phyloP scores from a whole-genome alignment of 1,140 invertebrate genomes.

The Trigoniulus corallinus region DNA sequence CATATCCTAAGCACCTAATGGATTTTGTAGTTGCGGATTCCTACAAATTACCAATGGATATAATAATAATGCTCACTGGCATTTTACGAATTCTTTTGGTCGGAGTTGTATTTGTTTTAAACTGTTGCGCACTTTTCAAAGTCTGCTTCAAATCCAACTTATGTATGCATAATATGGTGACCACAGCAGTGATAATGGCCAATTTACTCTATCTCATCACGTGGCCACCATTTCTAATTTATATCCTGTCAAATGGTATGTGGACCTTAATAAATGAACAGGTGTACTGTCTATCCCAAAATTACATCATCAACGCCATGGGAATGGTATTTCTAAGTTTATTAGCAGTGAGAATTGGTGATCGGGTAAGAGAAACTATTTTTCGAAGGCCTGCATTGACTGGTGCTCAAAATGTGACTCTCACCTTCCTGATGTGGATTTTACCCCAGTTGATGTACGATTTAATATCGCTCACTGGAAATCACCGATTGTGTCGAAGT shows the following conservation, averaged over 20 bases:
- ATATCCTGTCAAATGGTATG: slow-evolving; percentile 8
- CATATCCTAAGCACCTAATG: no score
- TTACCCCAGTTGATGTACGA: neutral
- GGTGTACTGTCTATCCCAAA: slow-evolving; percentile 10
- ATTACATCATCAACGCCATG: slow-evolving; percentile 11
- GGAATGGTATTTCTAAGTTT: slow-evolving; percentile 9
- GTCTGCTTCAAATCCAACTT: neutral
- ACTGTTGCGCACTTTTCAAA: neutral
- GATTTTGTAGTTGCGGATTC: neutral
- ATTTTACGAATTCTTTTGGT: neutral
- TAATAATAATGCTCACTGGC: neutral
- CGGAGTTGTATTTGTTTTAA: neutral
- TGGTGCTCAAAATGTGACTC: neutral
- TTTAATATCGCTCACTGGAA: neutral
- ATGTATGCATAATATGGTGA: neutral
- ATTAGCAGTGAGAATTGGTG: neutral
- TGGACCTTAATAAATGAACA: slow-evolving; percentile 9
- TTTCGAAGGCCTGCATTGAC: neutral
- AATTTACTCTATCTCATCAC: slow-evolving; percentile 9
- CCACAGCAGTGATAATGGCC: slow-evolving; percentile 5
- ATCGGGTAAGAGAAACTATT: neutral
- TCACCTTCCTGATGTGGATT: neutral
- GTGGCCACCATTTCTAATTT: slow-evolving; percentile 11
- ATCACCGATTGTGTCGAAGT: neutral
- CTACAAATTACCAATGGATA: neutral